Evolutionary conservation across 2,113 vertebrate genomes (phyloP), one percentile per base, ranked within the genome.

Genomic region (Vidua chalybeata): DNA sequence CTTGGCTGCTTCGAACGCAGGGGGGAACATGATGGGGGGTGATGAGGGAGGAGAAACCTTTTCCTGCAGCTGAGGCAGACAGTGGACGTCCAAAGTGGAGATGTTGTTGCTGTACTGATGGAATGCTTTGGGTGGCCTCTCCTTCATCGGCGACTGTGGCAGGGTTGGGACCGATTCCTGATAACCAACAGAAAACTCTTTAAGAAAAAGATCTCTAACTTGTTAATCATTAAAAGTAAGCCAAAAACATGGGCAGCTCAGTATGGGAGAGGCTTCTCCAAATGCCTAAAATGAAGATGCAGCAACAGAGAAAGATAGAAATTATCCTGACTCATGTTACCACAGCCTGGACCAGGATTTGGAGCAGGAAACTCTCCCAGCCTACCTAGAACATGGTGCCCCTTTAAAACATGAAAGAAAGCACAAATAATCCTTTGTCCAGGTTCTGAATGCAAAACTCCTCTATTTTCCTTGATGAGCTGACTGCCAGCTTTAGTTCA

Each of bases 41-140:
- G 98, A 99, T 0, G 98, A 94, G 1, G 98, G 97, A 0, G 98
- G 98, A 4, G 98, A 98, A 41, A 92, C 66, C 41, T 97, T 95
- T 2, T 98, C 98, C 97, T 99, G 99, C 76, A 98, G 37, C 97
- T 97, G 98, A 11, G 99, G 98, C 75, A 99, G 98, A 58, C 99
- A 98, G 94, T 98, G 99, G 41, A 99, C 99, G 0, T 99, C 98
- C 67, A 99, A 93, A 22, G 98, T 96, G 45, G 99, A 99, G 97
- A 99, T 98, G 97, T 99, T 99, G 98, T 98, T 99, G 96, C 94
- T 98, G 97, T 99, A 99, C 68, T 98, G 98, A 93, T 99, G 99
- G 63, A 97, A 98, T 2, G 97, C 97, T 97, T 96, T 98, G 16
- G 98, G 98, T 1, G 98, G 97, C 52, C 91, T 96, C 93, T 99